Conservation (phyloP, 1,140 invertebrate genomes). For the Calliopsis andreniformis region DNA sequence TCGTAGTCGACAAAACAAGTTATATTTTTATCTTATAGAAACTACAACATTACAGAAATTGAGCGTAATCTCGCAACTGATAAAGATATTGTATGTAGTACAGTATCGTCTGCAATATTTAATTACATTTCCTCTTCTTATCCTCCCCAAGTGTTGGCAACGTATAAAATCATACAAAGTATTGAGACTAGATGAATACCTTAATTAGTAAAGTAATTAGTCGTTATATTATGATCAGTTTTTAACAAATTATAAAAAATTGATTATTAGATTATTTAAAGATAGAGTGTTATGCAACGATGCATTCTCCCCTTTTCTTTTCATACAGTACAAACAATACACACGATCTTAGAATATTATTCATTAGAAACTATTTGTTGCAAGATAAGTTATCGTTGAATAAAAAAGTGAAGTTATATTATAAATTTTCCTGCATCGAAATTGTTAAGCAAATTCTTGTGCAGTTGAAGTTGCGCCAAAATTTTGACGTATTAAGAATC, state of each 20-base stretch:
- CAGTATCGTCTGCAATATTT: constrained; percentile 32
- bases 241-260: constrained; percentile 63
- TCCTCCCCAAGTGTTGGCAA: constrained; percentile 36
- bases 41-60: constrained; percentile 42
- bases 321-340: background rate
- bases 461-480: constrained; percentile 18
- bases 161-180: constrained; percentile 64
- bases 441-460: constrained; percentile 32
- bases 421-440: constrained; percentile 3
- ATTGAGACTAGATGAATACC: constrained; percentile 67
- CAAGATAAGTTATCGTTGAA: constrained; percentile 10
- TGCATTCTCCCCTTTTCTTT: constrained; percentile 45
- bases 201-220: constrained; percentile 63
- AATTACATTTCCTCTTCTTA: constrained; percentile 21
- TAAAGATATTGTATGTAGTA: constrained; percentile 19
- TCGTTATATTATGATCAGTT: constrained; percentile 54
- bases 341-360: constrained; percentile 20
- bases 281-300: constrained; percentile 56
- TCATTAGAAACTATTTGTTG: constrained; percentile 21
- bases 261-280: constrained; percentile 58
- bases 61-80: constrained; percentile 40
- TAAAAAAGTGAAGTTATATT: constrained; percentile 23
- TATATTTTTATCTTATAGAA: constrained; percentile 41
- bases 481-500: constrained; percentile 10
- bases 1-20: constrained; percentile 14